These are phyloP conservation scores for Urocolius indicus DNA, from an alignment of 2,113 vertebrate genomes.

Conservation along the genomic window DNA sequence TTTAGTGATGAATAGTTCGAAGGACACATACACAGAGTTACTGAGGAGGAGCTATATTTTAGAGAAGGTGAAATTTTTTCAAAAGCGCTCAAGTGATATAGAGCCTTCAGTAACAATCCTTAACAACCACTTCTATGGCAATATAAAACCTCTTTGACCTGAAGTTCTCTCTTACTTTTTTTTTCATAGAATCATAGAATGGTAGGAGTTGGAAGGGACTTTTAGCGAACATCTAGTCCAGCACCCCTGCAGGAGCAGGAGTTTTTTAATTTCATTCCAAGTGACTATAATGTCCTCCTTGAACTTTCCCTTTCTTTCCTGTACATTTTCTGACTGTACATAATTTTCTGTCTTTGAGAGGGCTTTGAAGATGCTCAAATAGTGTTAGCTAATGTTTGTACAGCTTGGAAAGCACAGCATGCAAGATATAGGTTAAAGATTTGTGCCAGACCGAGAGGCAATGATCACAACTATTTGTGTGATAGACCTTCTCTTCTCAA, in stretches of 20 bases:
- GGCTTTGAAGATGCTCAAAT: not conserved
- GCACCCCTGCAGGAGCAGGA: too few species aligned
- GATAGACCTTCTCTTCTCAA: not conserved
- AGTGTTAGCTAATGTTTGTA: not conserved
- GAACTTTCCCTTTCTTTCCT: not conserved
- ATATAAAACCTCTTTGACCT: not conserved
- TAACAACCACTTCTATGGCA: not conserved
- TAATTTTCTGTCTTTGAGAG: not conserved
- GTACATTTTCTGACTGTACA: not conserved
- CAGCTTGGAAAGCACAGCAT: not conserved
- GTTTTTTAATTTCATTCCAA: not conserved
- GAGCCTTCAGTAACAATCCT: not conserved
- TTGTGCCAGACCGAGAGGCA: not conserved
- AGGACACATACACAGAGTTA: not conserved
- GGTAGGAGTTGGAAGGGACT: too few species aligned
- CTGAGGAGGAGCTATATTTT: not conserved
- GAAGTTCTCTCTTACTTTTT: not conserved
- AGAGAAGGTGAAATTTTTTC: not conserved
- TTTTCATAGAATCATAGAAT: too few species aligned
- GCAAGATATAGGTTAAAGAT: not conserved
- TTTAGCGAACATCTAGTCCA: too few species aligned
- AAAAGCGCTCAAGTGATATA: not conserved
- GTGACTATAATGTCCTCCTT: not conserved
- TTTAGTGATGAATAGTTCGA: not conserved
- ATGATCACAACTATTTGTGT: not conserved